A percentile compares a stretch with the other conserved stretches of the same genome.
These are phyloP conservation scores for Drosophila parvula DNA, from an alignment of 1,140 invertebrate genomes.

Conservation along the genomic window DNA sequence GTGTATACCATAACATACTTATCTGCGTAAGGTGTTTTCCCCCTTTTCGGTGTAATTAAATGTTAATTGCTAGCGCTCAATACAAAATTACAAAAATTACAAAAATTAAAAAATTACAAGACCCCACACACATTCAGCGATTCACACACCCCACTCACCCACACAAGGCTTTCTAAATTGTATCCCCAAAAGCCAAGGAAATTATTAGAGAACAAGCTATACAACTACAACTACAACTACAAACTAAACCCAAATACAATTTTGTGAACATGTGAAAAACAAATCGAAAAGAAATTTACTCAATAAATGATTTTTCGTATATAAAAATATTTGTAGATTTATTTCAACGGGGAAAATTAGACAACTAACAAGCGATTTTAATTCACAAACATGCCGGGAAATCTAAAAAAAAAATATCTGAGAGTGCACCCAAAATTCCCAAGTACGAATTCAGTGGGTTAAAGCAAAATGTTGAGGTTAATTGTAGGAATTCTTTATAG, in stretches of 20 bases:
- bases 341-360: background rate
- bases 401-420: too few species aligned
- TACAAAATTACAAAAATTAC: constrained; percentile 24
- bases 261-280: constrained; percentile 78
- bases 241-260: constrained; percentile 59
- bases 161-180: constrained; percentile 37
- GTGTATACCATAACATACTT: constrained; percentile 38
- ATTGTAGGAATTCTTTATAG: too few species aligned
- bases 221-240: constrained; percentile 41
- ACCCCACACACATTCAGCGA: constrained; percentile 21
- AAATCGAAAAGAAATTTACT: constrained; percentile 78
- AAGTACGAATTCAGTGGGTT: too few species aligned
- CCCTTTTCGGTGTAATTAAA: constrained; percentile 71
- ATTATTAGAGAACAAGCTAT: constrained; percentile 54
- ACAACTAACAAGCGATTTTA: too few species aligned
- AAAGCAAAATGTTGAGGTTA: too few species aligned
- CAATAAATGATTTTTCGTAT: constrained; percentile 81
- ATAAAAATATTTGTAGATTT: constrained; percentile 10
- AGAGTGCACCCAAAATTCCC: too few species aligned
- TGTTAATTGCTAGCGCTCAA: constrained; percentile 70
- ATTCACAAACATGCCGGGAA: too few species aligned
- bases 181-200: constrained; percentile 57
- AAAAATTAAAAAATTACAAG: constrained; percentile 15
- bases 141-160: constrained; percentile 5
- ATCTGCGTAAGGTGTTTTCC: constrained; percentile 60